phyloP scores from a whole-genome alignment of 1,140 invertebrate genomes.

The Laupala kohalensis region DNA sequence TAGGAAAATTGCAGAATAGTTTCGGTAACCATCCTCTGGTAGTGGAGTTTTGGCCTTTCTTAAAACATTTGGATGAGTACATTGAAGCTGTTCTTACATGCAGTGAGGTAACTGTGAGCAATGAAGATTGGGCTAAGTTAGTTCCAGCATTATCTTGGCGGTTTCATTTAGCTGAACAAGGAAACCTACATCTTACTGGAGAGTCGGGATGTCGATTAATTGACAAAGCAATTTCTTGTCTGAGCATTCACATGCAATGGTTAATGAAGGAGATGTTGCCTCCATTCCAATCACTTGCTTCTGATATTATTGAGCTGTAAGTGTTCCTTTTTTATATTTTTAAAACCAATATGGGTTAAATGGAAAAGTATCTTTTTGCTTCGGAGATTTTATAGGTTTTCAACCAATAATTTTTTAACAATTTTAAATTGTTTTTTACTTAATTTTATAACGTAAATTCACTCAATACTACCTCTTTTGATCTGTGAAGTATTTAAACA shows the following conservation, averaged over 20 bases:
- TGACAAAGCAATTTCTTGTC: background rate
- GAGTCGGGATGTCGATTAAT: background rate
- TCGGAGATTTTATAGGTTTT: background rate
- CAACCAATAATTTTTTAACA: background rate
- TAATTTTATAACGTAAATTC: too few relatives aligned
- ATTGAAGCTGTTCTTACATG: background rate
- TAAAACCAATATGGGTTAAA: background rate
- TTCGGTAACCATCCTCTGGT: background rate
- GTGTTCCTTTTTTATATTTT: background rate
- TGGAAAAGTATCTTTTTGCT: background rate
- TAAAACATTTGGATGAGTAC: background rate
- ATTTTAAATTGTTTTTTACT: background rate
- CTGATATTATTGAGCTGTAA: background rate
- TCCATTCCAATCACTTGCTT: background rate
- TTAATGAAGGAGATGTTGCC: background rate
- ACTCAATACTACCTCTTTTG: too few relatives aligned
- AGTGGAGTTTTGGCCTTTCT: background rate
- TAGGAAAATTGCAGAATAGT: background rate
- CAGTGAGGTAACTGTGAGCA: background rate
- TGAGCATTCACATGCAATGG: background rate
- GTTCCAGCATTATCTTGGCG: background rate
- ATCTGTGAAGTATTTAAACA: too few relatives aligned
- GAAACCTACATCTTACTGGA: background rate
- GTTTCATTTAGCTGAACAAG: background rate
- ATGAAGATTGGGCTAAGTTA: background rate